Conservation (phyloP, 2,113 vertebrate genomes). For the Porphyrio hochstetteri region DNA sequence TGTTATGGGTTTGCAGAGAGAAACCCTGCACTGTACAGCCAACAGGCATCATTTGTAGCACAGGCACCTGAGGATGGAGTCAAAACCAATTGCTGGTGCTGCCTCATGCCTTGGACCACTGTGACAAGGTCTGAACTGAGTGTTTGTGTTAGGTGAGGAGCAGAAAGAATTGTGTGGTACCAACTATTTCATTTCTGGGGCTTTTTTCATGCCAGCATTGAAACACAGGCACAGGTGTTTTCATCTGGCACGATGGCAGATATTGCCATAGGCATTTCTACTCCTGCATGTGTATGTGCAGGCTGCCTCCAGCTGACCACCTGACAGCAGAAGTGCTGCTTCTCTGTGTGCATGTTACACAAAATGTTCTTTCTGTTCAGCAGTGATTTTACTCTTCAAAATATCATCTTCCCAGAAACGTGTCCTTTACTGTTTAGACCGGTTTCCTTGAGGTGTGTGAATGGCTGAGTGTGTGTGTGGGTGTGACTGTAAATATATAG, state of each 20-base stretch:
- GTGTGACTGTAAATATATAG: not conserved
- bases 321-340: not conserved
- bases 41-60: fast-evolving
- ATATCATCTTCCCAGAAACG: not conserved
- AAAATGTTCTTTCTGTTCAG: not conserved
- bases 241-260: not conserved
- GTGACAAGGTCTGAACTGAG: not conserved
- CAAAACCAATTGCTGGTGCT: not conserved
- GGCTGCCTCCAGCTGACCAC: not conserved
- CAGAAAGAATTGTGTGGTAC: not conserved
- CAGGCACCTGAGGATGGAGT: not conserved
- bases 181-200: not conserved
- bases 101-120: fast-evolving
- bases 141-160: not conserved
- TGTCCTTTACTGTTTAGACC: not conserved
- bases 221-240: not conserved
- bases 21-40: not conserved
- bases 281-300: not conserved
- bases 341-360: not conserved
- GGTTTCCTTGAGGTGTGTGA: not conserved
- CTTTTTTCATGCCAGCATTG: not conserved
- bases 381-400: not conserved
- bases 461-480: not conserved
- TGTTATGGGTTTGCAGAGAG: not conserved
- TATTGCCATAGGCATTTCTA: not conserved